Base-by-base conservation (phyloP, 2,797 vertebrate genomes). In the Triplophysa yarkandensis region DNA sequence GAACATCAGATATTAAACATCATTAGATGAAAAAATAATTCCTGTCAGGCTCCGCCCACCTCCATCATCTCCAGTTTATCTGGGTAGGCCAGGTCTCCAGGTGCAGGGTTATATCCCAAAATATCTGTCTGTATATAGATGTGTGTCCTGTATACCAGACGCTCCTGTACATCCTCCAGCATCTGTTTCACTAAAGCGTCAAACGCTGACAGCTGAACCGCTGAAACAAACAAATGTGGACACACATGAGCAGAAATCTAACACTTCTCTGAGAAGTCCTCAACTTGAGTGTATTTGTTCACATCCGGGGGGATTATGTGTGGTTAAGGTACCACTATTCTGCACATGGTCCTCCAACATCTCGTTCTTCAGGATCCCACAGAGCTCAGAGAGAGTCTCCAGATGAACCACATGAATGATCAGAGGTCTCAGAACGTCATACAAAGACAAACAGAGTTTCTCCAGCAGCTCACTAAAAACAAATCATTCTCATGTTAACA, bases 41-140 rank as follows among this genome's bases (percentile, higher is more conserved):
- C 11, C 14, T 14, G 10, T 7, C 17, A 13, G 3, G n/a, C n/a
- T n/a, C 11, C 16, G 6, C 77, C 69, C 81, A 95, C 98, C 94
- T 98, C 96, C 97, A 99, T 99, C 98, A 99, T 99, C 82, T 95
- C 94, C 82, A 99, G 84, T 83, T 99, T 99, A 58, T 98, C 97
- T 0, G 98, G 98, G 81, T 99, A 99, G 0, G 98, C 98, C 41
- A 99, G 92, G 74, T 99, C 98, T 0, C 98, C 98, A 0, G 95
- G 94, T 1, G 98, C 98, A 3, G 97, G 97, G 74, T 95, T 98
- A 83, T 99, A 99, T 72, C 98, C 97, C 0, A 71, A 88, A 83
- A 99, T 99, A 84, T 99, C 98, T 0, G 94, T 96, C 89, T 98
- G 96, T 81, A 99, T 99, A 87, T 99, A 99, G 87, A 99, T 98